Base-by-base conservation (phyloP, 1,140 invertebrate genomes). In the Orchesella cincta region DNA sequence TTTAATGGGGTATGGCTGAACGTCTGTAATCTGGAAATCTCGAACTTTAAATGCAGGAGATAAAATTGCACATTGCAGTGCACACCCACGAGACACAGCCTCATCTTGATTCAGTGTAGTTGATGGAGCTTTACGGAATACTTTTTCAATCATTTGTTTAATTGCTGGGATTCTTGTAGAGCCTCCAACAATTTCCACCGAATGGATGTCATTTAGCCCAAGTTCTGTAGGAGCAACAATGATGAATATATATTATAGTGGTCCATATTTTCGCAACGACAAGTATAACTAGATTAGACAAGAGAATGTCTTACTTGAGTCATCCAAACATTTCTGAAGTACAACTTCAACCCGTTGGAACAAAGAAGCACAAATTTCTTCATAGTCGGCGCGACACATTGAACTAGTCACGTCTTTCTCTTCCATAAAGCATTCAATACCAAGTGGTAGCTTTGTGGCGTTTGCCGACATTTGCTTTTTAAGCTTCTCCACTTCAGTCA, bases 381-480 rank as follows among this genome's bases (percentile, higher is more conserved):
- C 94, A 92, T 96, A 95, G 76, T 93, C 90, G 0, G 87, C 82
- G 34, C 93, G 29, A 89, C 88, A 83, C 87, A 92, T 88, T 78
- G 84, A 86, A 8, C 91, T 91, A 75, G 90, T 90, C 0, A 99
- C 97, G 88, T 99, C 98, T 81, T 93, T 93, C 81, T 99, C 98
- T 35, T 99, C 92, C 91, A 99, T 97, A 81, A 99, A 98, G 85
- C 97, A 99, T 85, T 99, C 98, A 83, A 99, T 98, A 85, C 94
- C 95, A 18, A 99, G 86, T 0, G 98, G 98, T 81, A 99, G 88
- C 52, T 90, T 91, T 0, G 94, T 96, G 33, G 94, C 95, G 86
- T 98, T 99, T 0, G 97, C 96, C 23, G 96, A 98, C 97, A 99
- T 99, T 86, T 98, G 94, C 84, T 99, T 99, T 86, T 99, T 99